These are phyloP conservation scores for Piprites chloris DNA, from an alignment of 2,113 vertebrate genomes.

Conservation along the genomic window DNA sequence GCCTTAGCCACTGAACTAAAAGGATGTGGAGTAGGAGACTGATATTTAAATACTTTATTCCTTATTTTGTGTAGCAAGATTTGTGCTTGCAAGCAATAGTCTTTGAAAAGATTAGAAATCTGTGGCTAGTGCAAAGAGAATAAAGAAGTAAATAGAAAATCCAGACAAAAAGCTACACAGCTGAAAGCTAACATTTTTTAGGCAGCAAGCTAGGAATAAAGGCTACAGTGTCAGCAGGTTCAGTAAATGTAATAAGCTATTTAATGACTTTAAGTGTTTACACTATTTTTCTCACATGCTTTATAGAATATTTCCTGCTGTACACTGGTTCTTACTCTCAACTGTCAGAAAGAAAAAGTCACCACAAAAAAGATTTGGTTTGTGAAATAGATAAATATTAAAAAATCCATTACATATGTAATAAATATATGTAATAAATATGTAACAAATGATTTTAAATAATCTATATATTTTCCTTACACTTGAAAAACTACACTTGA, in stretches of 20 bases:
- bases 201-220: not conserved
- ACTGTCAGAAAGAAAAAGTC: not conserved
- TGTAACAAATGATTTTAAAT: not conserved
- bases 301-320: not conserved
- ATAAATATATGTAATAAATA: not conserved
- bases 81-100: not conserved
- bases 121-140: not conserved
- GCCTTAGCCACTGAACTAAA: not conserved
- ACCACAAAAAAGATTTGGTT: not conserved
- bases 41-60: not conserved
- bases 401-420: not conserved
- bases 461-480: not conserved
- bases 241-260: not conserved
- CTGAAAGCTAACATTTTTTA: not conserved
- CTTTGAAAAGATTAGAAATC: not conserved
- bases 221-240: not conserved
- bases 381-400: not conserved
- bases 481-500: not conserved
- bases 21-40: not conserved
- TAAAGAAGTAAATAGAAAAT: not conserved
- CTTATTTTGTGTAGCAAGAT: not conserved
- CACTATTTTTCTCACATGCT: not conserved
- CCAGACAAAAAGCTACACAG: not conserved
- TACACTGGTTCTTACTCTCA: not conserved
- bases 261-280: not conserved